Evolutionary conservation across 2,888 invertebrate genomes (phyloP), one percentile per base, ranked within the genome.

Genomic region (Adelphocoris suturalis): DNA sequence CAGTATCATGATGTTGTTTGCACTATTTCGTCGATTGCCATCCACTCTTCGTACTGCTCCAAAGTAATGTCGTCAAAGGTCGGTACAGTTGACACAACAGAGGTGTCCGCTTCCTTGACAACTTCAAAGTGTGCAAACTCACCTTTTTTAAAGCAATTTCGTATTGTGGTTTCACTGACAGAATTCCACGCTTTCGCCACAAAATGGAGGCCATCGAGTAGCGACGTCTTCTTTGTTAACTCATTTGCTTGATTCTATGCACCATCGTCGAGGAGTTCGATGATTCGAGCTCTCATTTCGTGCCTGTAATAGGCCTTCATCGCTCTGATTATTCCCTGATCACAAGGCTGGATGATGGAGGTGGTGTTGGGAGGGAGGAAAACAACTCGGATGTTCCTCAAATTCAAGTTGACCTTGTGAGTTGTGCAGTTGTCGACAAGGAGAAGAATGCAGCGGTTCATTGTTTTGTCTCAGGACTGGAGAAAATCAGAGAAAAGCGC

Each of bases 281-380:
- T 68, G 23, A 86, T 37, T 76, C 61, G 61, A 68, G 68, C 57
- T 85, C 57, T 55, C 80, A 37, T 37, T 80, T 80, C 80, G n/a
- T 23, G n/a, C 47, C 80, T 47, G 80, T 80, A 80, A 37, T 48
- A 80, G 46, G 80, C 80, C 80, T 80, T 46, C 80, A 46, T 80
- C 23, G 80, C 7, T 48, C 80, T 47, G 48, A 80, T 80, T 80
- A 80, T 48, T 19, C 46, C 52, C 52, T 19, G 46, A 37, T 46
- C 47, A 48, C 14, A 46, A 78, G 78, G 78, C 46, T 78, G 80
- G 48, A 80, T 80, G 48, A 80, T n/a, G 48, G 80, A 37, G 27
- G 80, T 80, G 46, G 46, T 80, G 84, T 84, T 84, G 28, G 84
- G 52, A 52, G 84, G 84, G 28, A 84, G 13, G 55, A 84, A 84